These are phyloP conservation scores for Pavo muticus DNA, from an alignment of 2,113 vertebrate species.

Conservation along the genomic window DNA sequence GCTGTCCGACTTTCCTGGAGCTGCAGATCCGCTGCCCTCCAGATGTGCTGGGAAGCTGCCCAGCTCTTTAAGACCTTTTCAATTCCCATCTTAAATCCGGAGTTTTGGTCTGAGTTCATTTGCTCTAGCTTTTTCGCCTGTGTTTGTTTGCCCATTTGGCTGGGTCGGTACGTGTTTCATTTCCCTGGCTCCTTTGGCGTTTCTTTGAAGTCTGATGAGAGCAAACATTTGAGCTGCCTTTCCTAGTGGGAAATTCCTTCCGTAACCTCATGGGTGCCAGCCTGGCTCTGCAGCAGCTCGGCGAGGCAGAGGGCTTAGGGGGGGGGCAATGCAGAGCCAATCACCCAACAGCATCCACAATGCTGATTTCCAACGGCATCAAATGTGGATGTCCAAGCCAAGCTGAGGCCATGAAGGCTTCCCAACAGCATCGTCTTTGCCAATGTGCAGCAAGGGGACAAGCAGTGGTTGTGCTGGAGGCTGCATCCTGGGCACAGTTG, in stretches of 20 bases:
- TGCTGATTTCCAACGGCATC: neutral
- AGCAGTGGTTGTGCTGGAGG: neutral
- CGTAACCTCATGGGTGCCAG: neutral
- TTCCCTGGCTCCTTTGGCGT: conserved; percentile 28
- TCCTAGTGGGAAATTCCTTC: conserved; percentile 32
- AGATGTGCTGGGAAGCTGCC: neutral
- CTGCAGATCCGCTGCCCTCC: neutral
- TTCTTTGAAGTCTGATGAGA: conserved; percentile 64
- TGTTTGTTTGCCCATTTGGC: neutral
- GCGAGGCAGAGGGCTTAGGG: fast-evolving
- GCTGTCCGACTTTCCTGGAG: neutral
- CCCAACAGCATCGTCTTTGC: neutral
- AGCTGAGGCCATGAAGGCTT: neutral
- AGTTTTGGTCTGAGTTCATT: neutral
- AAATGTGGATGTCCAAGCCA: fast-evolving
- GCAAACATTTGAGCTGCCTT: neutral
- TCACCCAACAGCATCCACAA: neutral
- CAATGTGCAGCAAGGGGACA: fast-evolving
- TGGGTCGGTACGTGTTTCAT: conserved; percentile 17
- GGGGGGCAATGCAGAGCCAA: fast-evolving
- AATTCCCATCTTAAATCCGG: neutral
- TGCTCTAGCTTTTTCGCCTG: neutral
- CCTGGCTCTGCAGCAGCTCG: neutral
- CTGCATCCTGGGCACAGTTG: neutral
- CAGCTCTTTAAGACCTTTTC: neutral